phyloP scores from a whole-genome alignment of 2,888 invertebrate genomes.

The Drosophila rubida region DNA sequence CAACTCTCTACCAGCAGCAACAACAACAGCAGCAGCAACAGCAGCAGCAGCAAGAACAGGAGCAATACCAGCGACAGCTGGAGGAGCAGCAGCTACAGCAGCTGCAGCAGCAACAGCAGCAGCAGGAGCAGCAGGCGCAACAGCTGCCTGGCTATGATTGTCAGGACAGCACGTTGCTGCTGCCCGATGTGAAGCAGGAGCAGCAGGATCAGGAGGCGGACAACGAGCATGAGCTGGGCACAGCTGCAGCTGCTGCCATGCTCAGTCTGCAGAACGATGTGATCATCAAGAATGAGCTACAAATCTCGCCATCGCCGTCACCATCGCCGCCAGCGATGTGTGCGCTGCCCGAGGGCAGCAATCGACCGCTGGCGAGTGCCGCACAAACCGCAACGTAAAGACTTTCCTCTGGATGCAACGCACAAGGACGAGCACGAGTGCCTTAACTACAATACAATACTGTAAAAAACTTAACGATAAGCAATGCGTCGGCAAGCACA shows the following conservation, averaged over 20 bases:
- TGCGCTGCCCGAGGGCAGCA: conserved; percentile 53
- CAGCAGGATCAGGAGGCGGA: conserved; percentile 33
- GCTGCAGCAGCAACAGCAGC: conserved; percentile 54
- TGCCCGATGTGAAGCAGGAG: conserved; percentile 67
- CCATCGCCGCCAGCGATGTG: conserved; percentile 61
- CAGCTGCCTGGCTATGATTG: conserved; percentile 49
- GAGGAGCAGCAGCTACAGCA: conserved; percentile 32
- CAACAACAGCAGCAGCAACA: conserved; percentile 56
- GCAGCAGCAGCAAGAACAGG: conserved; percentile 52
- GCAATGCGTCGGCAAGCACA: conserved; percentile 33
- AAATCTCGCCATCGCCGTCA: conserved; percentile 82
- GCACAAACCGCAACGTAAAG: conserved; percentile 77
- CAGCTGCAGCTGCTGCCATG: conserved; percentile 66
- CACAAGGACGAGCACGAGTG: conserved; percentile 23
- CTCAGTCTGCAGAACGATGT: conserved; percentile 81
- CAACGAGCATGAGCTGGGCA: conserved; percentile 15
- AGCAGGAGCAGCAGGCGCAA: conserved; percentile 35
- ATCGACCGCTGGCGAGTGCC: conserved; percentile 55
- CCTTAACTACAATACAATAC: conserved; percentile 43
- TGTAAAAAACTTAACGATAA: conserved; percentile 63
- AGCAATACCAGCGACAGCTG: conserved; percentile 43
- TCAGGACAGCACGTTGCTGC: conserved; percentile 48
- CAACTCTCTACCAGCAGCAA: conserved; percentile 67
- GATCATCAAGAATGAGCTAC: conserved; percentile 82
- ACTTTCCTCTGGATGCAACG: conserved; percentile 40